Conservation (phyloP, 2,797 vertebrate species). For the Mastacembelus armatus region DNA sequence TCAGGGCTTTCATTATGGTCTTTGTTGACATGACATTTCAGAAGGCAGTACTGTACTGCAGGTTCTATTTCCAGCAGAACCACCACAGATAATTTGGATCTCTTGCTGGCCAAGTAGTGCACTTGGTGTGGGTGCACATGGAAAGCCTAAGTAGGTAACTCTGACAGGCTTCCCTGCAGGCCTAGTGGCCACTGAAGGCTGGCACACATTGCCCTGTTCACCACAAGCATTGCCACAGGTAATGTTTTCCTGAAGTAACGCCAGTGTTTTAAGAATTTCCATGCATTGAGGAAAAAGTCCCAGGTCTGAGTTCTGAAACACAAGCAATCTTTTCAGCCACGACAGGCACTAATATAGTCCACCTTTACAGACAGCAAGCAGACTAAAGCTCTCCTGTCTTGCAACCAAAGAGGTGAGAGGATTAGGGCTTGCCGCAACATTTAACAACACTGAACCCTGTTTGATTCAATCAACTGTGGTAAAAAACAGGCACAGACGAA, state of each 20-base stretch:
- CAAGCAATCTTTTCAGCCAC: conserved; percentile 83
- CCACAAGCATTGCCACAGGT: conserved; percentile 82
- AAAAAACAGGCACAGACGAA: conserved; percentile 72
- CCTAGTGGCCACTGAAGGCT: conserved; percentile 70
- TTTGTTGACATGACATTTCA: conserved; percentile 68
- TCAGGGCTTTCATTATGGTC: conserved; percentile 58
- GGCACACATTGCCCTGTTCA: conserved; percentile 75
- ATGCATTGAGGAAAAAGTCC: conserved; percentile 75
- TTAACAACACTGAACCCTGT: conserved; percentile 77
- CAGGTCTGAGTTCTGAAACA: conserved; percentile 72
- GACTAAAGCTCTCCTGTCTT: conserved; percentile 74
- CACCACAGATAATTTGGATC: conserved; percentile 77
- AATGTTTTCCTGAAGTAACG: conserved; percentile 83
- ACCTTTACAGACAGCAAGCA: conserved; percentile 68
- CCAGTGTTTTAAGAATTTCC: conserved; percentile 84
- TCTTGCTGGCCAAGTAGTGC: conserved; percentile 53
- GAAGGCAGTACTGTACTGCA: conserved; percentile 55
- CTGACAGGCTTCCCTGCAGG: conserved; percentile 73
- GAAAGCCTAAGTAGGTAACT: conserved; percentile 75
- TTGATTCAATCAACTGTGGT: conserved; percentile 79
- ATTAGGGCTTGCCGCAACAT: conserved; percentile 77
- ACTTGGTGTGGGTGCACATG: conserved; percentile 61
- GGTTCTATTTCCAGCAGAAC: conserved; percentile 74
- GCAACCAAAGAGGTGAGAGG: conserved; percentile 73
- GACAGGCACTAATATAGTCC: conserved; percentile 69